These are phyloP conservation scores for Eutrigla gurnardus DNA, from an alignment of 2,797 vertebrate species.

Conservation along the genomic window DNA sequence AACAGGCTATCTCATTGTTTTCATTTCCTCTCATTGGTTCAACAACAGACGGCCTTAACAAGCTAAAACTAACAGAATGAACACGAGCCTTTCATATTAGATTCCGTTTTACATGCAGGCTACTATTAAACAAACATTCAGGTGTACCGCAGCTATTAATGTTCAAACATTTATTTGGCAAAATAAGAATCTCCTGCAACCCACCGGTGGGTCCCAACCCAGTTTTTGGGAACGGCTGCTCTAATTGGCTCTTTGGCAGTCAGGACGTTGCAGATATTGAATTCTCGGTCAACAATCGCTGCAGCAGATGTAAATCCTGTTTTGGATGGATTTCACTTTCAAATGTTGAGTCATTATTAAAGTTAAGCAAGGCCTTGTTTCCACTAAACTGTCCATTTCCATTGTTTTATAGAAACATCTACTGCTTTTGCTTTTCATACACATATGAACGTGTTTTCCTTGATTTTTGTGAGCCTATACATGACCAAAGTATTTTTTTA, in stretches of 20 bases:
- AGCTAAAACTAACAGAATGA: too few relatives aligned
- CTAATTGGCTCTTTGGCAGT: constrained; percentile 15
- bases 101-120: too few relatives aligned
- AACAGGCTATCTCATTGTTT: background rate
- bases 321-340: constrained; percentile 11
- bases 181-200: too few relatives aligned
- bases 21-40: background rate
- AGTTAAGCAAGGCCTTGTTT: background rate
- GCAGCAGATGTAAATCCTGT: constrained; percentile 17
- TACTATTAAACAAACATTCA: too few relatives aligned
- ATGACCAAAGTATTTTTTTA: constrained; percentile 29
- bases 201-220: too few relatives aligned
- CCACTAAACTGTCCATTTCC: background rate
- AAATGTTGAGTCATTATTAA: background rate
- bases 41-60: too few relatives aligned
- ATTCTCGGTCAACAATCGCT: constrained; percentile 8
- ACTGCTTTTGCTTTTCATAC: background rate
- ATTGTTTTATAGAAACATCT: constrained; percentile 2
- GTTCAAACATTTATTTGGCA: too few relatives aligned
- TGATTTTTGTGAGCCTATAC: constrained; percentile 29
- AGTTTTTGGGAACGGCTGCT: background rate
- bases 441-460: too few relatives aligned
- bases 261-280: constrained; percentile 1
- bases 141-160: too few relatives aligned
- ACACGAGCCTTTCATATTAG: too few relatives aligned